Evolutionary conservation across 2,797 vertebrate genomes (phyloP).

Genomic region (Bovichtus variegatus): DNA sequence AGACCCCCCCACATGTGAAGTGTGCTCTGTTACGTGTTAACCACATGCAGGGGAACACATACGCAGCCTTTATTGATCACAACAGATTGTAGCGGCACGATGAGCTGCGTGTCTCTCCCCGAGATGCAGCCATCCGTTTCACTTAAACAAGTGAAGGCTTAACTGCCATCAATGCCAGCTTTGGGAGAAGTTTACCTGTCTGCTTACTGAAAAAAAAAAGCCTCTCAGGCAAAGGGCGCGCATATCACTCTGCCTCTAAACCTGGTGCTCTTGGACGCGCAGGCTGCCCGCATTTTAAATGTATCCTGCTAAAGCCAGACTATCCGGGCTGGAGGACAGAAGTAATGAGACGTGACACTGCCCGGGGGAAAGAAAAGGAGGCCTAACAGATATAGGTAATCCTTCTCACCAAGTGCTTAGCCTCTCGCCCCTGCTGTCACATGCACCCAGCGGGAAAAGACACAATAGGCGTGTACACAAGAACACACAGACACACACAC

Average conservation of each 20-base stretch:
- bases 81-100: constrained; percentile 26
- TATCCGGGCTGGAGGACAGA: constrained; percentile 64
- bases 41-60: constrained; percentile 6
- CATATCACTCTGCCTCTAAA: constrained; percentile 75
- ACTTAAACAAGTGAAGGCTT: constrained; percentile 77
- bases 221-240: constrained; percentile 58
- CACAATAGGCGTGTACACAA: background rate
- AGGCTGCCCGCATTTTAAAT: constrained; percentile 76
- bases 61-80: background rate
- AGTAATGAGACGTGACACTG: constrained; percentile 83
- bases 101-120: constrained; percentile 9
- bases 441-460: constrained; percentile 53
- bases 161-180: constrained; percentile 71
- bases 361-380: constrained; percentile 71
- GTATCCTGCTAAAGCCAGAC: constrained; percentile 74
- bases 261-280: constrained; percentile 60
- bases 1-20: background rate
- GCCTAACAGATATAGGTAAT: constrained; percentile 79
- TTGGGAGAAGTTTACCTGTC: constrained; percentile 76
- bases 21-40: constrained; percentile 4
- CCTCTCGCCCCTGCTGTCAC: constrained; percentile 67
- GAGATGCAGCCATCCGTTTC: constrained; percentile 64
- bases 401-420: constrained; percentile 77
- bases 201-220: constrained; percentile 58
- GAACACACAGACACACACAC: constrained; percentile 30